Base-by-base conservation (phyloP, 2,797 vertebrate genomes). In the Gymnoscopelus braueri region DNA sequence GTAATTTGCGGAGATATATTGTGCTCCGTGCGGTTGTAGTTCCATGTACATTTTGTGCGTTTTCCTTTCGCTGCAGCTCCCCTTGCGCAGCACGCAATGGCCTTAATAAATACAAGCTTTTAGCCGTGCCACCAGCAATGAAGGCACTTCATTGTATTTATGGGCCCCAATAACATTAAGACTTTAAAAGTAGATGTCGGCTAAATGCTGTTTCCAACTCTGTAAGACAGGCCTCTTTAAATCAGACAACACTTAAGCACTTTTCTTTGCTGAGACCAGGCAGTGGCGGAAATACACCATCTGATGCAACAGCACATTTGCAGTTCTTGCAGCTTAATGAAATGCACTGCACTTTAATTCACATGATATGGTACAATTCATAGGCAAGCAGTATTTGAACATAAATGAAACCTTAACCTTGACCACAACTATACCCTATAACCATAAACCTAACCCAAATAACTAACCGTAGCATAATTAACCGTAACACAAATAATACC, bases 91-190 rank as follows among this genome's bases (percentile, higher is more conserved):
- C 71, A 60, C 71, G 55, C 19, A 65, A 68, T 60, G n/a, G 12
- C 15, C 51, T 67, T 80, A 75, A 80, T 81, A 83, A 79, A 86
- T 60, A 79, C 76, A 8, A 59, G 82, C 81, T 84, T 79, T 87
- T 67, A 84, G 83, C 65, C 23, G 60, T 10, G 32, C 69, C 60
- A 48, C 57, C 39, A 49, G 58, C 52, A 77, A 80, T 53, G 52
- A 60, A 62, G 62, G 57, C 75, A 75, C 76, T 87, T 72, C 32
- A 54, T 74, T 76, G 67, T 82, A 76, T 87, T 84, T 83, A 86
- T 63, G 49, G 39, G 67, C 66, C 64, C 13, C 62, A 55, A 26
- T 75, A 74, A 78, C 69, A 84, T 76, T 80, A 69, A 76, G 66
- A 75, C 66, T 61, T 74, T 75, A 53, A 76, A 80, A 64, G 54